A percentile compares a stretch with the other conserved stretches of the same genome.
These are phyloP conservation scores for Urocyon cinereoargenteus DNA, from an alignment of 2,797 vertebrate genomes.

Conservation along the genomic window DNA sequence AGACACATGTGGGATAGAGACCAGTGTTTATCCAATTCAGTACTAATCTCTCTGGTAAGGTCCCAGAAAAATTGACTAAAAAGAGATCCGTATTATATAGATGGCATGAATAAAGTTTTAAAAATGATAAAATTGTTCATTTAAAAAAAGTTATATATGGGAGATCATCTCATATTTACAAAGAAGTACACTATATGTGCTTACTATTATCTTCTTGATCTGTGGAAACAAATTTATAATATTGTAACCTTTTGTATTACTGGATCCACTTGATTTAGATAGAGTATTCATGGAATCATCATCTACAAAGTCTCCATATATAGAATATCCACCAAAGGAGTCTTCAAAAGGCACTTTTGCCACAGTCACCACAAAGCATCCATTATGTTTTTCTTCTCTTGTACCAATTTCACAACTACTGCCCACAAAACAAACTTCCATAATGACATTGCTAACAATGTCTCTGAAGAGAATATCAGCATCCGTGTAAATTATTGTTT, in stretches of 20 bases:
- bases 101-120: neutral
- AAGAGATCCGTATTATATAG: neutral
- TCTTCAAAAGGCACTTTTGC: neutral
- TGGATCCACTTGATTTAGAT: neutral
- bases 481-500: neutral
- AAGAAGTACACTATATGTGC: neutral
- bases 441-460: neutral
- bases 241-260: neutral
- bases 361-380: neutral
- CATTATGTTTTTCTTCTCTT: neutral
- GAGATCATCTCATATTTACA: neutral
- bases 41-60: neutral
- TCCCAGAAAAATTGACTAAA: neutral
- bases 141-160: neutral
- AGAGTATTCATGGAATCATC: neutral
- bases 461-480: neutral
- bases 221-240: neutral
- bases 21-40: neutral
- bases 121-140: neutral
- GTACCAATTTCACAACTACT: neutral
- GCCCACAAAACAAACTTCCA: neutral
- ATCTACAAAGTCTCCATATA: neutral
- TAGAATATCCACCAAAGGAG: neutral
- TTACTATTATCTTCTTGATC: neutral
- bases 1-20: neutral